Evolutionary conservation across 2,113 vertebrate genomes (phyloP).

Genomic region (Proterorhinus semilunaris): DNA sequence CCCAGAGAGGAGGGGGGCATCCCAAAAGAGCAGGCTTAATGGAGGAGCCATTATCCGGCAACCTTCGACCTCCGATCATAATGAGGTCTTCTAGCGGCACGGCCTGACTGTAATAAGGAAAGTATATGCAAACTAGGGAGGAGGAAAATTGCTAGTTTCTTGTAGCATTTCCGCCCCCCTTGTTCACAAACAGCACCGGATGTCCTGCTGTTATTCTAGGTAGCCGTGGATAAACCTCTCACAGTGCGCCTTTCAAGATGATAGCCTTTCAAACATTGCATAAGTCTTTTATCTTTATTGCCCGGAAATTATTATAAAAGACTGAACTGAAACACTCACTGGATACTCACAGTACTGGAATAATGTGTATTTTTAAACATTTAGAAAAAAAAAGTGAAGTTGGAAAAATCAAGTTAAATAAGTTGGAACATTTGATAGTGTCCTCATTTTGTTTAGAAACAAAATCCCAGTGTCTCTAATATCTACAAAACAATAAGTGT

Average conservation of each 20-base stretch:
- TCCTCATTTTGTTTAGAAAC: no score
- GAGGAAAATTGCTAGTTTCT: neutral
- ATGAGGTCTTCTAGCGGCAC: slow-evolving; percentile 3
- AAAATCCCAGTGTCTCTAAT: no score
- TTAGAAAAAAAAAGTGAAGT: no score
- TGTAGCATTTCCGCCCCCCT: neutral
- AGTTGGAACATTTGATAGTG: no score
- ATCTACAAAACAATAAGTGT: no score
- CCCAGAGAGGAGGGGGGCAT: slow-evolving; percentile 22
- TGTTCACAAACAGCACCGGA: no score
- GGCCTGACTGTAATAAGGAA: neutral
- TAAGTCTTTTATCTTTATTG: neutral
- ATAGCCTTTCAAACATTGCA: neutral
- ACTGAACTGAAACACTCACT: no score
- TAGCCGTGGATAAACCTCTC: no score
- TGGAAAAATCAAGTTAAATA: no score
- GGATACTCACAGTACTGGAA: no score
- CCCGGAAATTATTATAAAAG: neutral
- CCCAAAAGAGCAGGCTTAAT: slow-evolving; percentile 43
- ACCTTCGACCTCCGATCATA: slow-evolving; percentile 19
- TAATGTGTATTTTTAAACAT: no score
- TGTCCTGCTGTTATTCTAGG: no score
- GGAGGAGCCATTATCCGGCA: slow-evolving; percentile 28
- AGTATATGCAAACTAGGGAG: neutral
- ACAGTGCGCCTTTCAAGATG: neutral